These are phyloP conservation scores for Micoletzkya japonica DNA, from an alignment of 2,888 invertebrate species.

Conservation along the genomic window DNA sequence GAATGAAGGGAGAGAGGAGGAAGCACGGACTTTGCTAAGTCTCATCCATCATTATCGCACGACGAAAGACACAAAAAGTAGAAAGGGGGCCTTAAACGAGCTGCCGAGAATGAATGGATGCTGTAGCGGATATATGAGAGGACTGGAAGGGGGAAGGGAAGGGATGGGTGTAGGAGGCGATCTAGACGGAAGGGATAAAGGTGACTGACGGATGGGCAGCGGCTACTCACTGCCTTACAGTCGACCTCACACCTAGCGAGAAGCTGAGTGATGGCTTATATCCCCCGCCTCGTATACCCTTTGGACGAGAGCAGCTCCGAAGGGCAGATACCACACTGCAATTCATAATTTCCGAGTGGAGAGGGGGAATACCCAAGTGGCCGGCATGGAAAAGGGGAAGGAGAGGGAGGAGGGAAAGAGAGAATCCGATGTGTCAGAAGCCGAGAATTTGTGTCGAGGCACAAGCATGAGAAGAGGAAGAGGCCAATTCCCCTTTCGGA, in stretches of 20 bases:
- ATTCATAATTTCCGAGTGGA: constrained; percentile 23
- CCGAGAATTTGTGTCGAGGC: not conserved
- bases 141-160: not conserved
- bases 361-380: constrained; percentile 26
- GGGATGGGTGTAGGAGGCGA: not conserved
- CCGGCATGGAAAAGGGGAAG: constrained; percentile 2
- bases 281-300: too few species aligned
- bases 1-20: not conserved
- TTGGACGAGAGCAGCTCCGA: too few species aligned
- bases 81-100: too few species aligned
- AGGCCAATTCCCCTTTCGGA: not conserved
- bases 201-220: constrained; percentile 2
- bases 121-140: too few species aligned
- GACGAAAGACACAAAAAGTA: not conserved
- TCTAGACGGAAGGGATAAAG: not conserved
- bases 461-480: not conserved
- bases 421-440: not conserved
- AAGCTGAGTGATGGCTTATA: too few species aligned
- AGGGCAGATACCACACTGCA: too few species aligned
- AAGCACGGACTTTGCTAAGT: not conserved
- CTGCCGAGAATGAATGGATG: too few species aligned
- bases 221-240: not conserved
- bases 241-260: not conserved
- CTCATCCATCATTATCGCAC: constrained; percentile 3
- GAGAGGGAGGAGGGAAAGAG: not conserved